Base-by-base conservation (phyloP, 2,113 vertebrate species). In the Harpagus bidentatus region DNA sequence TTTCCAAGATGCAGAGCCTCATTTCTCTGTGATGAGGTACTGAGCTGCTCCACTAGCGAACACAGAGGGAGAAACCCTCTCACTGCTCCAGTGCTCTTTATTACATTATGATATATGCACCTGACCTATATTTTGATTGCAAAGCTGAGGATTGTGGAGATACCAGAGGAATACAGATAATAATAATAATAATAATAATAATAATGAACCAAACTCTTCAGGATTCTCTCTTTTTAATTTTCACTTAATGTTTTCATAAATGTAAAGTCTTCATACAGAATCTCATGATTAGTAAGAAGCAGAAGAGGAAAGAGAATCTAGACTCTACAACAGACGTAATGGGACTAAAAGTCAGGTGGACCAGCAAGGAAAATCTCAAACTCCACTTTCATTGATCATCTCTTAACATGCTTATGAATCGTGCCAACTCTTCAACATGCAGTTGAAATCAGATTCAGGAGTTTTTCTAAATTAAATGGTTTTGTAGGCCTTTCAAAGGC, bases 61-160 rank as follows among this genome's bases (percentile, higher is more conserved):
- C 14, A 48, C 8, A 78, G 72, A 43, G 69, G 52, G 7, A 82
- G 74, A 69, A 62, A 55, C 4, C 7, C 36, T 70, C 31, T 66
- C 61, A 53, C 7, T 65, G 28, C 31, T 69, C 16, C 16, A 86
- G 7, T n/a, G 13, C 4, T 70, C 38, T 43, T 67, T 73, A 42
- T 20, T 40, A 34, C 0, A 4, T 69, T 42, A 53, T 80, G 67
- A 53, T 0, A 0, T n/a, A 45, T 9, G 16, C 13, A 78, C n/a
- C 42, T 78, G n/a, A 73, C 31, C 45, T 58, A 13, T 38, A 79
- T 47, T 65, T 79, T 90, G 32, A 69, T 25, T 69, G 26, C 26
- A 81, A 78, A 93, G 52, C 55, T 76, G 47, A 91, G 34, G 29
- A 71, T 26, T 71, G 18, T 9, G 17, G 20, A 86, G 13, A 66